phyloP scores from a whole-genome alignment of 2,113 vertebrate species.

The Eira barbara region DNA sequence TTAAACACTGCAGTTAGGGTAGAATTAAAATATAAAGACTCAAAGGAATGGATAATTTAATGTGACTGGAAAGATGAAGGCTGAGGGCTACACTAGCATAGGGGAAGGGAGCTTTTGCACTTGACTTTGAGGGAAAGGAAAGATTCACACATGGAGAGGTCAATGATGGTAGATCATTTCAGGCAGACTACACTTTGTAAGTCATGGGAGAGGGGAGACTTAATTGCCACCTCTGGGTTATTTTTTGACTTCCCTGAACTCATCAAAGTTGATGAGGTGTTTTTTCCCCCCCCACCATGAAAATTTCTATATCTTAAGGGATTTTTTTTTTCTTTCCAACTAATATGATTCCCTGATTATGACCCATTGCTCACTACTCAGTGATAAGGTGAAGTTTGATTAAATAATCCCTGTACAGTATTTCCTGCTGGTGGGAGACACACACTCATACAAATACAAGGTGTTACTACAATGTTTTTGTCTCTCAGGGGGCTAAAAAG shows the following conservation, averaged over 20 bases:
- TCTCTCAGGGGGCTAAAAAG: neutral
- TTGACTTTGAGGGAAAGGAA: neutral
- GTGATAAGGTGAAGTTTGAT: neutral
- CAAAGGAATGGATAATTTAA: neutral
- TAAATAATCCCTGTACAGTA: neutral
- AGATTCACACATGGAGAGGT: neutral
- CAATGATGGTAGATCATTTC: rapidly evolving
- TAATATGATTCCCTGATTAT: neutral
- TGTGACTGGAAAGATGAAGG: neutral
- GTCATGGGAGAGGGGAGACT: neutral
- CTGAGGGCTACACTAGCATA: neutral
- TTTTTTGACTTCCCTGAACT: neutral
- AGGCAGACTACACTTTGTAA: neutral
- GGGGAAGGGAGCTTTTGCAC: neutral
- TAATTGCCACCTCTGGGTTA: neutral
- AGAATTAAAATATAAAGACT: neutral
- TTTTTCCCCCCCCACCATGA: too few relatives aligned
- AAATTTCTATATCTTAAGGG: neutral
- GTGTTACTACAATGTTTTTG: neutral
- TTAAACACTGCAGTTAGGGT: neutral
- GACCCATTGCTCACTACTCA: neutral
- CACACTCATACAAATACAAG: neutral
- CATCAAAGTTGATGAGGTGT: neutral
- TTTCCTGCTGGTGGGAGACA: neutral
- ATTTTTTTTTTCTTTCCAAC: neutral